Conservation (phyloP, 2,888 invertebrate species). For the Agrenia bidenticulata region DNA sequence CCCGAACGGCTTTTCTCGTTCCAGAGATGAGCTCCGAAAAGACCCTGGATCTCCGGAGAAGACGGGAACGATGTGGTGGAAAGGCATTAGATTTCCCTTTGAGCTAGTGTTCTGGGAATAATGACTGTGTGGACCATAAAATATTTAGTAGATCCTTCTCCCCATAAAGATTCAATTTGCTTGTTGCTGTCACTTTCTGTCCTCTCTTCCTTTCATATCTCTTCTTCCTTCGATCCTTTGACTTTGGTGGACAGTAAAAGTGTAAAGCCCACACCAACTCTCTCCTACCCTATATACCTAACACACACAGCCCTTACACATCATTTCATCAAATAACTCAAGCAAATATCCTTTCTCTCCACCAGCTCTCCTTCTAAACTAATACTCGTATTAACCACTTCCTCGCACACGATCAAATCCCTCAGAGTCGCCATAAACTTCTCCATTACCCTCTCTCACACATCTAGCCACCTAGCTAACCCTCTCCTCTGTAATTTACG, state of each 20-base stretch:
- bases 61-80: too few relatives aligned
- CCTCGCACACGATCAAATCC: neutral
- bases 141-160: constrained; percentile 53
- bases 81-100: too few relatives aligned
- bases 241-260: neutral
- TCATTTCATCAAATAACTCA: constrained; percentile 29
- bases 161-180: constrained; percentile 52
- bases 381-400: neutral
- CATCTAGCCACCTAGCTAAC: too few relatives aligned
- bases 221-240: constrained; percentile 16
- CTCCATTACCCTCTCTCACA: neutral
- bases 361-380: neutral
- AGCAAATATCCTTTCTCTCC: constrained; percentile 15
- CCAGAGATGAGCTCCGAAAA: too few relatives aligned
- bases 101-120: constrained; percentile 30
- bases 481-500: too few relatives aligned
- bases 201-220: constrained; percentile 24
- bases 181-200: constrained; percentile 39
- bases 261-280: neutral
- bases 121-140: constrained; percentile 52
- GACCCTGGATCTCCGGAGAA: too few relatives aligned
- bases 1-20: too few relatives aligned
- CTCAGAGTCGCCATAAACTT: neutral
- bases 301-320: constrained; percentile 13
- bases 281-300: neutral